Percentiles rank a stretch among this genome's conserved stretches.
phyloP scores from a whole-genome alignment of 2,888 invertebrate genomes.

The Pachycephus smyrnensis region DNA sequence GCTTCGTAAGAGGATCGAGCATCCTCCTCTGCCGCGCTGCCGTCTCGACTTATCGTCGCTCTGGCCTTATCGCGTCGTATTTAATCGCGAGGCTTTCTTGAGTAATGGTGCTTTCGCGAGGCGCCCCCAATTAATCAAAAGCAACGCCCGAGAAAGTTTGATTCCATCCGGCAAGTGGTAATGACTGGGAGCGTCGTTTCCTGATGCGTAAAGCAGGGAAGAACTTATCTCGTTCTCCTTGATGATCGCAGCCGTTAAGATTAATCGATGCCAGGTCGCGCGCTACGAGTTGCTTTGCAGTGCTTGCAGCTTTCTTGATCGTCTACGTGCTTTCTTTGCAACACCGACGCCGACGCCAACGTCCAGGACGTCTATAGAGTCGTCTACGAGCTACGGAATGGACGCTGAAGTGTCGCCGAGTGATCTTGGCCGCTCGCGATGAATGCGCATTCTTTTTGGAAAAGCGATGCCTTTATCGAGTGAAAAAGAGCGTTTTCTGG shows the following conservation, averaged over 20 bases:
- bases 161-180: slow-evolving; percentile 25
- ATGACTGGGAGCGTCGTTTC: slow-evolving; percentile 34
- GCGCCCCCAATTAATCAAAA: slow-evolving; percentile 24
- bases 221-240: slow-evolving; percentile 32
- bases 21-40: background rate
- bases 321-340: no score
- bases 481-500: slow-evolving; percentile 49
- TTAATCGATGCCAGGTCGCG: slow-evolving; percentile 13
- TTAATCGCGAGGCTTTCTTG: slow-evolving; percentile 16
- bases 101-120: slow-evolving; percentile 23
- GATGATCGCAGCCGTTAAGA: slow-evolving; percentile 18
- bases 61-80: background rate
- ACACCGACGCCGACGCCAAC: background rate
- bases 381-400: background rate
- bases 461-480: slow-evolving; percentile 44
- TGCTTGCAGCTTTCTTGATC: no score
- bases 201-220: slow-evolving; percentile 30
- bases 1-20: background rate
- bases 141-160: slow-evolving; percentile 22
- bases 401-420: background rate
- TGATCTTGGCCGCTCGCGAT: slow-evolving; percentile 2
- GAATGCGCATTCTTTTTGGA: background rate
- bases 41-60: background rate
- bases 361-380: no score
- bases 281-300: no score